A percentile compares a stretch with the other conserved stretches of the same genome.
phyloP scores from a whole-genome alignment of 2,113 vertebrate species.

The Gorilla gorilla region DNA sequence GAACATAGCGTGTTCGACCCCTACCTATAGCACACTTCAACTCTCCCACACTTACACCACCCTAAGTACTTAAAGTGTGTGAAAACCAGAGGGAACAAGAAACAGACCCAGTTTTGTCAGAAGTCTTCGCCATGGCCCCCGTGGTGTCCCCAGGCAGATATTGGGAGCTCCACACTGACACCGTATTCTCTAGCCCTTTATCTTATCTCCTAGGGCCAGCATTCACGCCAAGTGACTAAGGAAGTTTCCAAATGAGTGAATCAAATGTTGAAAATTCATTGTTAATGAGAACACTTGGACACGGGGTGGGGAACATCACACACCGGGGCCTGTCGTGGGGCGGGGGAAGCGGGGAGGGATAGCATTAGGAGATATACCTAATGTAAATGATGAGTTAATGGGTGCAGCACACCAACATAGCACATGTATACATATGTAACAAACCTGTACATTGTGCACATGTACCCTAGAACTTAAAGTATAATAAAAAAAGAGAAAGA shows the following conservation, averaged over 20 bases:
- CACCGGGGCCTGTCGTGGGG: no score
- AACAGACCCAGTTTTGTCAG: not conserved
- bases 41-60: not conserved
- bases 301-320: no score
- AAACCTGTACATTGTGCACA: no score
- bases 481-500: not conserved
- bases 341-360: no score
- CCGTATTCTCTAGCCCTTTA: not conserved
- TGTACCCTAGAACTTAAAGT: no score
- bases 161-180: not conserved
- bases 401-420: no score
- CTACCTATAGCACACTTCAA: not conserved
- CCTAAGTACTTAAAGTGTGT: not conserved
- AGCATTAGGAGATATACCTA: no score
- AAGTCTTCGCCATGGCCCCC: not conserved
- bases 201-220: not conserved
- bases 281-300: not conserved
- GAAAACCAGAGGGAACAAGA: not conserved
- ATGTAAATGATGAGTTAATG: no score
- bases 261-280: not conserved
- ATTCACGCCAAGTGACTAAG: not conserved
- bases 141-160: not conserved
- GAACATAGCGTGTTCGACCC: not conserved
- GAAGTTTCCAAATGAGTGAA: not conserved
- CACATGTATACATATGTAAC: no score